Base-by-base conservation (phyloP, 2,888 invertebrate species). In the Creontiades dilutus region DNA sequence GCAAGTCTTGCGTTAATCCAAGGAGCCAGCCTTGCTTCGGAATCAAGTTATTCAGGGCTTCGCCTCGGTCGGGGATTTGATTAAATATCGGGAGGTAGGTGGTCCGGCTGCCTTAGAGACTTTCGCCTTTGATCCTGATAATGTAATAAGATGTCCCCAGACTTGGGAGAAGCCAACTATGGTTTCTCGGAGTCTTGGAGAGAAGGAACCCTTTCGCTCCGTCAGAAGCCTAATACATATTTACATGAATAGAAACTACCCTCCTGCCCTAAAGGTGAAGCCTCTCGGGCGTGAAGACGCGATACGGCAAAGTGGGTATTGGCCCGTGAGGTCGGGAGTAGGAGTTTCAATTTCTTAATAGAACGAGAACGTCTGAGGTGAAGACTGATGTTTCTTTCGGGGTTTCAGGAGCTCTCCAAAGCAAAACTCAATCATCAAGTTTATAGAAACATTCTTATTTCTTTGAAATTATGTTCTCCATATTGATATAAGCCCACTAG, bases 1-100 rank as follows among this genome's bases (percentile, higher is more conserved):
- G 87, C 91, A 91, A 91, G 90, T 91, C 91, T 91, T 90, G 91
- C 91, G 91, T 91, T 91, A 91, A 90, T 91, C 89, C 89, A 68
- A 57, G 75, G 68, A 76, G 37, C 23, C 80, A 87, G 48, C 37
- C 80, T 48, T 14, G 88, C 52, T 88, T 78, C 52, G 23, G 61
- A 75, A 84, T 23, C 84, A 90, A 90, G 90, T 90, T 90, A 90
- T 86, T 86, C 90, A 27, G 23, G n/a, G 57, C 28, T 57, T 19
- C 89, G 13, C 57, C 57, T 84, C 48, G 27, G 55, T 61, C 85
- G 78, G 78, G 61, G 88, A 91, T 91, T 91, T 90, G 91, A 91
- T 91, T 91, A 91, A 91, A 91, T 91, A 91, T 91, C 91, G 88
- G 27, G 78, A 76, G 88, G 87, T 87, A 87, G 86, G 86, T 75